A percentile compares a stretch with the other conserved stretches of the same genome.
These are phyloP conservation scores for Brachymystax lenok DNA, from an alignment of 2,797 vertebrate genomes.

Conservation along the genomic window DNA sequence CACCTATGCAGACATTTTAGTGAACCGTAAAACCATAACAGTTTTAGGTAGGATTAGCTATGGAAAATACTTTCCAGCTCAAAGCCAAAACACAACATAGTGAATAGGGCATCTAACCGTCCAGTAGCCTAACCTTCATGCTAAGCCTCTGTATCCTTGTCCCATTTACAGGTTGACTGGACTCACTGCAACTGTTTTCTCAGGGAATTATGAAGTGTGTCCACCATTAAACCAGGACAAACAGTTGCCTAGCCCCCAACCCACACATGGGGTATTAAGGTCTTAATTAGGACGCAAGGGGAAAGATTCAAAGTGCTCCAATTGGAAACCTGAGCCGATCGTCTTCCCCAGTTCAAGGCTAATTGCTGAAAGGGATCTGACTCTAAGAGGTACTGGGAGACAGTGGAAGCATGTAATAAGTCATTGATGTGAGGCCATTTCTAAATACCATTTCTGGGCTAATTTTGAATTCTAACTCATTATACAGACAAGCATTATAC, in stretches of 20 bases:
- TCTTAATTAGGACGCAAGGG: slow-evolving; percentile 85
- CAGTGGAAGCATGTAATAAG: slow-evolving; percentile 66
- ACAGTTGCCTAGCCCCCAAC: slow-evolving; percentile 36
- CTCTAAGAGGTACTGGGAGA: slow-evolving; percentile 63
- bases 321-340: slow-evolving; percentile 77
- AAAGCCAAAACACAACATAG: background rate
- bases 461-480: slow-evolving; percentile 47
- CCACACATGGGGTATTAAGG: slow-evolving; percentile 73
- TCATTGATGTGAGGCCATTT: slow-evolving; percentile 63
- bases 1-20: slow-evolving; percentile 75
- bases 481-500: background rate
- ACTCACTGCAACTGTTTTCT: slow-evolving; percentile 65
- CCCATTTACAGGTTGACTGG: slow-evolving; percentile 69
- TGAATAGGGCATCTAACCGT: background rate
- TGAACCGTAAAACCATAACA: slow-evolving; percentile 59
- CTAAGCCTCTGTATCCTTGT: background rate
- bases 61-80: background rate
- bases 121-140: background rate
- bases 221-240: slow-evolving; percentile 61
- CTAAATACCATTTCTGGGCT: slow-evolving; percentile 59
- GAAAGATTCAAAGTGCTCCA: slow-evolving; percentile 77
- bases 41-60: slow-evolving; percentile 63
- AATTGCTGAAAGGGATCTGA: slow-evolving; percentile 77
- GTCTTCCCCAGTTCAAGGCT: slow-evolving; percentile 83
- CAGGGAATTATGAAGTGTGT: slow-evolving; percentile 71